These are phyloP conservation scores for Sisyra terminalis DNA, from an alignment of 2,888 invertebrate species.

Conservation along the genomic window DNA sequence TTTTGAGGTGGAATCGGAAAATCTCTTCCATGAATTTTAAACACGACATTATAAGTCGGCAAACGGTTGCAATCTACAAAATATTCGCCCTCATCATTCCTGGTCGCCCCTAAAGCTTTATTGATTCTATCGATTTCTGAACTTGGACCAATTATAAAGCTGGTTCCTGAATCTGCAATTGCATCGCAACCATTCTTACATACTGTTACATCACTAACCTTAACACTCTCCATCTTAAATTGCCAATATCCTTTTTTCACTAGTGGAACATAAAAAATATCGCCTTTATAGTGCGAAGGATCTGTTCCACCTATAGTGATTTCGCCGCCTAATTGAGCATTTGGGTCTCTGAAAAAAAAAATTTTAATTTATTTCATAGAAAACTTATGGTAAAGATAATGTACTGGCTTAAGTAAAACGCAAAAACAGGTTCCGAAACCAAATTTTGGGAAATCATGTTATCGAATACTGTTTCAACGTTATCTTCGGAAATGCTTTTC, in stretches of 20 bases:
- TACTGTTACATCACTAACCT: constrained; percentile 36
- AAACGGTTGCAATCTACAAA: constrained; percentile 64
- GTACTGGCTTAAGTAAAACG: constrained; percentile 81
- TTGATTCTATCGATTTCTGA: constrained; percentile 66
- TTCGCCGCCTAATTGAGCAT: constrained; percentile 64
- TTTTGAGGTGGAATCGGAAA: constrained; percentile 71
- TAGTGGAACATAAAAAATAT: constrained; percentile 80
- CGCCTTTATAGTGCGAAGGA: constrained; percentile 71
- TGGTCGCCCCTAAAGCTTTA: constrained; percentile 63
- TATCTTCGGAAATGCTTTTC: constrained; percentile 76
- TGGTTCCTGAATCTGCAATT: constrained; percentile 93
- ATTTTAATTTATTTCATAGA: constrained; percentile 5
- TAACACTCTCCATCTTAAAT: constrained; percentile 70
- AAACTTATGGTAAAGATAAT: too few relatives aligned
- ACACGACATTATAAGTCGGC: constrained; percentile 52
- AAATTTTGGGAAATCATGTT: constrained; percentile 73
- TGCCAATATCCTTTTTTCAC: constrained; percentile 90
- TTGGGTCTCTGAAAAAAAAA: constrained; percentile 46
- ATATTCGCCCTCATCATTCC: constrained; percentile 70
- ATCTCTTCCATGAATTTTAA: constrained; percentile 54
- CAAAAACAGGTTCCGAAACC: constrained; percentile 63
- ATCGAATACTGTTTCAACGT: constrained; percentile 82
- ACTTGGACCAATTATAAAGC: constrained; percentile 85
- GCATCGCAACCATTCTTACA: constrained; percentile 79
- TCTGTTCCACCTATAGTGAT: constrained; percentile 91